Base-by-base conservation (phyloP, 2,797 vertebrate genomes). In the Microctenopoma stevenorrisi region DNA sequence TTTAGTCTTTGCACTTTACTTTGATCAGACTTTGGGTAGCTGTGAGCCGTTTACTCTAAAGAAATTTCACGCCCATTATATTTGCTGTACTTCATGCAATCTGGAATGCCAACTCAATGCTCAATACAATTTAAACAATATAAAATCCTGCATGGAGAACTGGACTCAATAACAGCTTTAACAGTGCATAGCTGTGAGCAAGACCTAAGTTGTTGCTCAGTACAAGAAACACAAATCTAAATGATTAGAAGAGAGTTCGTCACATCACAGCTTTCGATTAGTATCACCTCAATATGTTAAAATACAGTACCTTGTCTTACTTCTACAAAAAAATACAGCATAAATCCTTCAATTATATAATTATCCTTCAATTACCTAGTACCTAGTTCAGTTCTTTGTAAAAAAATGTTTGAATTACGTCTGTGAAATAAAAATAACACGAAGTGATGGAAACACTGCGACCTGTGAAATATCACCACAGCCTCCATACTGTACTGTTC, bases 391-490 rank as follows among this genome's bases (percentile, higher is more conserved):
- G 12, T 46, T 12, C 22, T 52, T 59, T 60, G 49, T 35, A 44
- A 57, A 22, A 47, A 44, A 15, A 55, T 0, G 0, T 16, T 55
- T 53, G 0, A 51, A 66, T 61, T 3, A 4, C 30, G 7, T 50
- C 33, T 58, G 25, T 44, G 12, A 37, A 56, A 49, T 60, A 68
- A 83, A 82, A 83, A 81, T 67, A 78, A 61, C 33, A 50, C 25
- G 7, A 63, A 26, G 22, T 58, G 44, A 62, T 35, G 28, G 58
- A 68, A 60, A 68, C 14, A 57, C 38, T 58, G 14, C 48, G 46
- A 78, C 76, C 70, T 56, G 59, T 22, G 47, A 64, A 64, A 68
- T 54, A 79, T 51, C 62, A 62, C 40, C 49, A 38, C 28, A 79
- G 44, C 57, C 30, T 47, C 47, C 53, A 58, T 57, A 46, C 30